Evolutionary conservation across 1,140 invertebrate species (phyloP).

Genomic region (Anastrepha obliqua): DNA sequence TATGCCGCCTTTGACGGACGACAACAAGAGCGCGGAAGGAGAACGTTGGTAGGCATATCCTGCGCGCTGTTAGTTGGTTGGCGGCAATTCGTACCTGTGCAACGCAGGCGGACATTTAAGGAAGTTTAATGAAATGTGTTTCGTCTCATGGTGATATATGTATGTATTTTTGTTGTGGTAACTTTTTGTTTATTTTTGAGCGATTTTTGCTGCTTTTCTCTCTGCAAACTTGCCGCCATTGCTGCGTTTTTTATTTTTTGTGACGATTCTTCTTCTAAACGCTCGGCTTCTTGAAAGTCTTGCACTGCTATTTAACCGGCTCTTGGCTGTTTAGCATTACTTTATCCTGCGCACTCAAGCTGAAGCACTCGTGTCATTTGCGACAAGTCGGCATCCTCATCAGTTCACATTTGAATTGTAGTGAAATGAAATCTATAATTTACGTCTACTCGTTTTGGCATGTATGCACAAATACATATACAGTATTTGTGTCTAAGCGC

Average conservation of each 20-base stretch:
- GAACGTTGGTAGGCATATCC: constrained; percentile 18
- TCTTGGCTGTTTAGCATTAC: background rate
- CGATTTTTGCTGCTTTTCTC: background rate
- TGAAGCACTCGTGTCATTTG: constrained; percentile 45
- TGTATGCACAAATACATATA: too few species aligned
- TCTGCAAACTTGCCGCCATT: constrained; percentile 21
- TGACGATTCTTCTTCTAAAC: background rate
- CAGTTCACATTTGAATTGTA: constrained; percentile 17
- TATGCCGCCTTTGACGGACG: background rate
- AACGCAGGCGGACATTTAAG: background rate
- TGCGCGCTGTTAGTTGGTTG: background rate
- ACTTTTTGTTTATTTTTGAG: constrained; percentile 8
- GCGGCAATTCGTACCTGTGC: background rate
- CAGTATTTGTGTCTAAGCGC: background rate
- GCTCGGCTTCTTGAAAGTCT: background rate
- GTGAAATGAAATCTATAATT: constrained; percentile 39
- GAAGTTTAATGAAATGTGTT: constrained; percentile 3
- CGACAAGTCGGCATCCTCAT: constrained; percentile 38
- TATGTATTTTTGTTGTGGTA: background rate
- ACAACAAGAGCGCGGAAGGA: background rate
- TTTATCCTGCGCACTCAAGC: constrained; percentile 47
- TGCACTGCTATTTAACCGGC: background rate
- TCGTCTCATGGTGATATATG: too few species aligned
- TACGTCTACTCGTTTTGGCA: background rate
- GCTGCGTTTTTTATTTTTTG: background rate